A percentile compares a stretch with the other conserved stretches of the same genome.
These are phyloP conservation scores for Scartelaos histophorus DNA, from an alignment of 2,113 vertebrate species.

Conservation along the genomic window DNA sequence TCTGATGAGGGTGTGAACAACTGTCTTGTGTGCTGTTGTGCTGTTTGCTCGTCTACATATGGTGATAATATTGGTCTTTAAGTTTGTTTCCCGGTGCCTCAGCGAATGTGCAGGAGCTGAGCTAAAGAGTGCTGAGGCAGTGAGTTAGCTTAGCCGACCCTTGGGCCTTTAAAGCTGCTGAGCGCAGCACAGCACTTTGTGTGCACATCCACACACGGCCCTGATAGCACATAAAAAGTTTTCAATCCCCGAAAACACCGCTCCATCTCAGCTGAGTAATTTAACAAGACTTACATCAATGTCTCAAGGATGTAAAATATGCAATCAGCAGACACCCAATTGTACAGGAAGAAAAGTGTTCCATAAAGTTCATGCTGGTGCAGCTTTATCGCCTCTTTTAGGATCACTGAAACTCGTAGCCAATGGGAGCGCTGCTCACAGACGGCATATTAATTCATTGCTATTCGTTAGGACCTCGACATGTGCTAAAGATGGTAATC, in stretches of 20 bases:
- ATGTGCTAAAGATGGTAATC: slow-evolving; percentile 78
- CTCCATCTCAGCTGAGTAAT: slow-evolving; percentile 74
- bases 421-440: slow-evolving; percentile 69
- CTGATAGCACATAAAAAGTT: slow-evolving; percentile 76
- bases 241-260: slow-evolving; percentile 68
- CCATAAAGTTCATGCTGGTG: slow-evolving; percentile 71
- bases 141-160: slow-evolving; percentile 76
- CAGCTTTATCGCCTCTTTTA: slow-evolving; percentile 69
- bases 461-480: slow-evolving; percentile 72
- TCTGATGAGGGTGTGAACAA: slow-evolving; percentile 42
- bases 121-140: slow-evolving; percentile 76
- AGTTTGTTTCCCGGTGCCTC: slow-evolving; percentile 73
- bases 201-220: slow-evolving; percentile 41
- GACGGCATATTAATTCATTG: slow-evolving; percentile 76
- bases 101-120: slow-evolving; percentile 72
- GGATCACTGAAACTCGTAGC: slow-evolving; percentile 68
- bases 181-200: slow-evolving; percentile 71
- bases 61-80: slow-evolving; percentile 70
- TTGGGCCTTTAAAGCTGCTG: slow-evolving; percentile 76
- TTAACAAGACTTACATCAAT: slow-evolving; percentile 76
- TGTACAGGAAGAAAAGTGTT: slow-evolving; percentile 68
- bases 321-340: slow-evolving; percentile 71
- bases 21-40: slow-evolving; percentile 58
- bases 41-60: slow-evolving; percentile 65
- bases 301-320: slow-evolving; percentile 72